Conservation (phyloP, 2,888 invertebrate genomes). For the Oligia fasciuncula region DNA sequence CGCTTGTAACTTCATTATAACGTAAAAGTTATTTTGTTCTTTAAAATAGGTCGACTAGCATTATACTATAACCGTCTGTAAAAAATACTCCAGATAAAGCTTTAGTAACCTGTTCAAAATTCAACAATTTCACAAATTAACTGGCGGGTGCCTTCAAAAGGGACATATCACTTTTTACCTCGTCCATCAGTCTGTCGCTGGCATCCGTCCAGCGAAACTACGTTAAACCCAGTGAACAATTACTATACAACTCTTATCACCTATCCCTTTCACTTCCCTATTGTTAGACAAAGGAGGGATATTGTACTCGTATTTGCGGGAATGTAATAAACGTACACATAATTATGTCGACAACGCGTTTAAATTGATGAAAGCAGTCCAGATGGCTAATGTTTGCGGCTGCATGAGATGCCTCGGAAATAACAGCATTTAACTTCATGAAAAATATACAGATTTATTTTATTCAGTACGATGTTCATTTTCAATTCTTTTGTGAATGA, state of each 20-base stretch:
- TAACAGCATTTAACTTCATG: conserved; percentile 18
- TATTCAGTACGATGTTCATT: conserved; percentile 3
- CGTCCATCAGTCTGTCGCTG: conserved; percentile 53
- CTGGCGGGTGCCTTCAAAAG: conserved; percentile 27
- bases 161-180: conserved; percentile 57
- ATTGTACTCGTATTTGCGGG: conserved; percentile 18
- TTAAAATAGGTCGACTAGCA: neutral
- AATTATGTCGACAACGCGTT: conserved; percentile 32
- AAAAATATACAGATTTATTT: neutral
- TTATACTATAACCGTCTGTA: neutral
- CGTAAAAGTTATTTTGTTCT: neutral
- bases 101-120: conserved; percentile 10
- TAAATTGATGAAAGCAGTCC: conserved; percentile 48
- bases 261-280: conserved; percentile 36
- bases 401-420: conserved; percentile 7
- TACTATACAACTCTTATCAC: conserved; percentile 39
- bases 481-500: conserved; percentile 8
- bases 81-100: neutral
- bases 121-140: conserved; percentile 41
- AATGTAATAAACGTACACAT: conserved; percentile 49
- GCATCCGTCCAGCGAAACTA: conserved; percentile 59
- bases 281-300: conserved; percentile 47
- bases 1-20: neutral
- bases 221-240: conserved; percentile 56
- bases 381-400: conserved; percentile 40